Evolutionary conservation across 2,888 invertebrate genomes (phyloP).

Genomic region (Coelinius sp.): DNA sequence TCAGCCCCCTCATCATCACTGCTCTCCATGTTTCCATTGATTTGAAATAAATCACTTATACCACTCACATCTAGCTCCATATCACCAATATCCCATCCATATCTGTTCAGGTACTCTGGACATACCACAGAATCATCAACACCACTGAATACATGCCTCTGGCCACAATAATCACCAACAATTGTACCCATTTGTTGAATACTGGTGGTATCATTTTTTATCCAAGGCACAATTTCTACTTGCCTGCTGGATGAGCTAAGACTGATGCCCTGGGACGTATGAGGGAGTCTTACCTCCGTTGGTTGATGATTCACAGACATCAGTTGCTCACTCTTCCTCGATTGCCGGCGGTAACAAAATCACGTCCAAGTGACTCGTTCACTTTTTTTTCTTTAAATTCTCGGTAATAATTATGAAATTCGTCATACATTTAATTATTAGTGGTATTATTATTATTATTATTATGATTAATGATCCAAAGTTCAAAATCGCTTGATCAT

Average conservation of each 20-base stretch:
- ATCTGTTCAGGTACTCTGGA: not conserved
- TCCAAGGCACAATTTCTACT: slow-evolving; percentile 1
- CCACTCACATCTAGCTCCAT: not conserved
- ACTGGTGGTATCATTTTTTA: not conserved
- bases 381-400: slow-evolving; percentile 18
- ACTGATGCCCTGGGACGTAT: slow-evolving; percentile 8
- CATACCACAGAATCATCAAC: not conserved
- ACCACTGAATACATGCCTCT: not conserved
- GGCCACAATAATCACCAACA: not conserved
- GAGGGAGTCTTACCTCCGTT: slow-evolving; percentile 6
- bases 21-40: slow-evolving; percentile 31
- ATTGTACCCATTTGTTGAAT: not conserved
- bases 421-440: not conserved
- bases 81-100: not conserved
- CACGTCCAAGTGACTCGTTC: slow-evolving; percentile 9
- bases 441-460: not conserved
- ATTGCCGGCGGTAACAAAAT: not conserved
- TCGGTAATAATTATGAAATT: slow-evolving; percentile 9
- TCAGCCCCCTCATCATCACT: not conserved
- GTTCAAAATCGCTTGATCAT: not conserved
- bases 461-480: not conserved
- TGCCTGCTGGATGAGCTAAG: not conserved
- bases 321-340: not conserved
- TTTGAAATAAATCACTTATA: not conserved
- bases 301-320: slow-evolving; percentile 47